Percentiles rank a stretch among this genome's conserved stretches.
phyloP scores from a whole-genome alignment of 2,113 vertebrate genomes.

The Leucosticte australis region DNA sequence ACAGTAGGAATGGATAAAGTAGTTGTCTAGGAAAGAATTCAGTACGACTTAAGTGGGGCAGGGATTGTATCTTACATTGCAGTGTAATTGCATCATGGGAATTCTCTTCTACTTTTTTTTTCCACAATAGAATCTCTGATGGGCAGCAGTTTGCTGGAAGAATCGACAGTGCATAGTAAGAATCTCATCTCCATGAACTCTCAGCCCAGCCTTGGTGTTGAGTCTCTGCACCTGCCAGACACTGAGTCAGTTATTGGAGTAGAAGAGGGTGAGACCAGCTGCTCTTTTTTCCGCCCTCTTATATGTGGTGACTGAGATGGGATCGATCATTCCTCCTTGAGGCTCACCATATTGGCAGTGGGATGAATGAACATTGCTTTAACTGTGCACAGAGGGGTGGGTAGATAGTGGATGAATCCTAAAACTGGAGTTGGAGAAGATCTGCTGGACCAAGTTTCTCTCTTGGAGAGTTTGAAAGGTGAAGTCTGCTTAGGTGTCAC shows the following conservation, averaged over 20 bases:
- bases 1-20: background rate
- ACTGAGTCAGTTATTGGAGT: conserved; percentile 89
- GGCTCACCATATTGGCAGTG: background rate
- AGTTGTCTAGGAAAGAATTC: background rate
- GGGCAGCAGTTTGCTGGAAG: conserved; percentile 92
- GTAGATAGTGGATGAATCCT: conserved; percentile 8
- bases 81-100: background rate
- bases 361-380: background rate
- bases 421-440: conserved; percentile 36
- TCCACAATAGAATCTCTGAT: conserved; percentile 85
- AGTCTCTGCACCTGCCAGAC: conserved; percentile 87
- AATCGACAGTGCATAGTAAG: conserved; percentile 81
- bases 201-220: conserved; percentile 78
- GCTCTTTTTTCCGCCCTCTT: conserved; percentile 65
- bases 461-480: conserved; percentile 20
- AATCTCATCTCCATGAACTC: conserved; percentile 86
- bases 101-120: background rate
- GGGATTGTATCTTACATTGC: background rate
- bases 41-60: background rate
- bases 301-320: conserved; percentile 60
- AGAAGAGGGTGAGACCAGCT: conserved; percentile 80
- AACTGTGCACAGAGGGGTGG: background rate
- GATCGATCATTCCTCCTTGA: background rate
- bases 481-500: conserved; percentile 44
- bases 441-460: conserved; percentile 51